Percentiles rank a stretch among this genome's conserved stretches.
Conservation (phyloP, 2,113 vertebrate species). For the Cyanocitta stelleri region DNA sequence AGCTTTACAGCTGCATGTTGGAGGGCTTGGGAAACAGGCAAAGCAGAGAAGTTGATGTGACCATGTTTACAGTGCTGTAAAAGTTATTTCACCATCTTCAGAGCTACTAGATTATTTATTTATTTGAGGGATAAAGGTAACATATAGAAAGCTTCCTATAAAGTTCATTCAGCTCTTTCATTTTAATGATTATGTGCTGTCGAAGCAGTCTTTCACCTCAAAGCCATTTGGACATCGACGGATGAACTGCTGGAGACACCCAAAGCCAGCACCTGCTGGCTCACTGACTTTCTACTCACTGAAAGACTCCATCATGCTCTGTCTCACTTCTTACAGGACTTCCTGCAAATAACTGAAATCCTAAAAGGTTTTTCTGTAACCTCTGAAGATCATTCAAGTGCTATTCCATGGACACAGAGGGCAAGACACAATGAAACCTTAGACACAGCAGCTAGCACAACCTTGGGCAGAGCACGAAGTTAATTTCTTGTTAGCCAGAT, state of each 20-base stretch:
- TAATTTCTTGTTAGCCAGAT: conserved; percentile 10
- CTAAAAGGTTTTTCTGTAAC: not conserved
- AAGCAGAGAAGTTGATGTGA: not conserved
- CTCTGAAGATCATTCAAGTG: not conserved
- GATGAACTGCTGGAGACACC: not conserved
- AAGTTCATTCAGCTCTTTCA: not conserved
- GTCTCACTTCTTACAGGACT: not conserved
- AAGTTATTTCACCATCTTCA: not conserved
- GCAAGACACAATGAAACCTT: not conserved
- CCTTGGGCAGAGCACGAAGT: not conserved
- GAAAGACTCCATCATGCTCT: not conserved
- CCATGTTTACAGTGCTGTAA: not conserved
- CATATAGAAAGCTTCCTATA: not conserved
- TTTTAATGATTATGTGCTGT: not conserved
- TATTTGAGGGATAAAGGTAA: not conserved
- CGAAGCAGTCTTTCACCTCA: not conserved
- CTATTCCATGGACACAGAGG: not conserved
- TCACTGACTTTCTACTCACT: too few relatives aligned
- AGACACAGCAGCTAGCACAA: not conserved
- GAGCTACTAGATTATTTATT: not conserved
- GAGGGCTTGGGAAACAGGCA: not conserved
- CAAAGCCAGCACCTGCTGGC: not conserved
- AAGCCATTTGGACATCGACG: not conserved
- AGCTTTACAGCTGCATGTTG: not conserved
- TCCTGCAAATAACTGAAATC: not conserved